Conservation (phyloP, 2,888 invertebrate species). For the Smittia sp. region DNA sequence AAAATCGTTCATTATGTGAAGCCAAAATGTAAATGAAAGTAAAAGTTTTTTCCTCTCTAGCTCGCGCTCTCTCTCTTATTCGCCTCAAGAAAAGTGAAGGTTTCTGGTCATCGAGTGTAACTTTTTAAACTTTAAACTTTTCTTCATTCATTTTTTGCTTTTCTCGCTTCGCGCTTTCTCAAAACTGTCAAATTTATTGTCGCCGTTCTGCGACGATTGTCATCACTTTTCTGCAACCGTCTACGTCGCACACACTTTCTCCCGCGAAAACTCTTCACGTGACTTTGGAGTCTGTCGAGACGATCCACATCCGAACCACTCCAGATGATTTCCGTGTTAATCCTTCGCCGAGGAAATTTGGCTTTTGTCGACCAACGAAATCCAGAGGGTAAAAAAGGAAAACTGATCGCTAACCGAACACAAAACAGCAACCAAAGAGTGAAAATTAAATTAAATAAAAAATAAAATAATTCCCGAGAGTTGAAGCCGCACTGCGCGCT, state of each 20-base stretch:
- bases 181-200: neutral
- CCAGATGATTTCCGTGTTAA: too few relatives aligned
- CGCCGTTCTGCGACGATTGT: too few relatives aligned
- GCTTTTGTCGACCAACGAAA: conserved; percentile 6
- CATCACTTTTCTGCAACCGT: too few relatives aligned
- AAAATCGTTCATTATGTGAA: conserved; percentile 41
- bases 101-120: conserved; percentile 18
- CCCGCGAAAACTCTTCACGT: too few relatives aligned
- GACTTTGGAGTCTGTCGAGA: too few relatives aligned
- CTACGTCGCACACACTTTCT: neutral
- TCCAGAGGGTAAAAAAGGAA: neutral
- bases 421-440: conserved; percentile 24
- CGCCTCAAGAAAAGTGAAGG: conserved; percentile 25
- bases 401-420: conserved; percentile 6
- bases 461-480: conserved; percentile 39
- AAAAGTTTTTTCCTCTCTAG: conserved; percentile 37
- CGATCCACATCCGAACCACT: too few relatives aligned
- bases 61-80: neutral
- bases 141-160: conserved; percentile 23
- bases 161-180: neutral
- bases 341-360: neutral
- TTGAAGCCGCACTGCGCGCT: conserved; percentile 39
- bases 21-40: conserved; percentile 41
- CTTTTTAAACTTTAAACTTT: conserved; percentile 25
- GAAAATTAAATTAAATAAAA: conserved; percentile 28